Base-by-base conservation (phyloP, 2,888 invertebrate genomes). In the Heliconius hortense region DNA sequence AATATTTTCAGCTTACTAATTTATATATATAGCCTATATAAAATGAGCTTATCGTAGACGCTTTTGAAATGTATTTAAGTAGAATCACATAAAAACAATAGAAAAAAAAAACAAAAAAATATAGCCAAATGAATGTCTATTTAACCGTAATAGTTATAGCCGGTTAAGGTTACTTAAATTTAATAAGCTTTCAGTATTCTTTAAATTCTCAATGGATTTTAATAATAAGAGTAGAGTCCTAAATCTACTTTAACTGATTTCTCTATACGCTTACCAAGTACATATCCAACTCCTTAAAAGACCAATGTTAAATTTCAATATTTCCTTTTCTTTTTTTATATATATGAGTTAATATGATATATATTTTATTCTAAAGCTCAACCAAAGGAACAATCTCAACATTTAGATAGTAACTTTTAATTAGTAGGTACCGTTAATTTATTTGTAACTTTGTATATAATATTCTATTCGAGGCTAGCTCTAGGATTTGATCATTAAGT, bases 331-430 rank as follows among this genome's bases (percentile, higher is more conserved):
- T 68, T 62, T 21, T 28, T 31, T 31, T 5, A 31, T n/a, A n/a
- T n/a, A 62, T 60, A 43, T n/a, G 26, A 56, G 15, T 60, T 28
- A 24, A 10, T 60, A 31, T 7, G 13, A 21, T 39, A 18, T 39
- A 18, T 39, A 26, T 24, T 60, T 60, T 26, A 59, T 56, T 67
- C 71, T 75, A 71, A 70, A 80, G 79, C 79, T 73, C 74, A 79
- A 82, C 82, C 82, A 82, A 83, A 80, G 80, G 81, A 80, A 82
- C 80, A 86, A 87, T 87, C 87, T 87, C 87, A 87, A 82, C 78
- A 68, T 80, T 48, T 83, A 83, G 78, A 24, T 85, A 82, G 81
- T 83, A 80, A 85, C 80, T 80, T 82, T 82, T 81, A 39, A 11
- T 76, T 31, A 63, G 21, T 63, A 64, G 64, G 35, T 68, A 39